Evolutionary conservation across 2,888 invertebrate genomes (phyloP).

Genomic region (Cantharis nigra): DNA sequence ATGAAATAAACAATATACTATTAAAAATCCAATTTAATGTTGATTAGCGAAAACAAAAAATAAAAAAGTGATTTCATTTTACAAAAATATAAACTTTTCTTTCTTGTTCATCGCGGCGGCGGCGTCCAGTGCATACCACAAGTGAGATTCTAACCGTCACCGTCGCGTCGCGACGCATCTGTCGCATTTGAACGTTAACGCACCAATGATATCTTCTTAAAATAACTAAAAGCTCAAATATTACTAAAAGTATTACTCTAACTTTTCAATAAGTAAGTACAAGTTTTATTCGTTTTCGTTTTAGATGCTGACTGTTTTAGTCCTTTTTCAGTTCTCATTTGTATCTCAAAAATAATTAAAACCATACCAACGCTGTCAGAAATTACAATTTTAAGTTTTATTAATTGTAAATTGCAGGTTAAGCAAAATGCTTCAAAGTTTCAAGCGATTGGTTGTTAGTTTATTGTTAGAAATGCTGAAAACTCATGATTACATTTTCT

Average conservation of each 20-base stretch:
- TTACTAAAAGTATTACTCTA: not conserved
- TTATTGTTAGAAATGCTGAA: not conserved
- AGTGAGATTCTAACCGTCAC: not conserved
- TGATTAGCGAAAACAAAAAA: not conserved
- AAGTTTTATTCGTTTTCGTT: not conserved
- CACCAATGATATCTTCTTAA: not conserved
- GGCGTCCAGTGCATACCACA: too few species aligned
- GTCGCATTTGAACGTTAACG: too few species aligned
- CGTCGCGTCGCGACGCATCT: too few species aligned
- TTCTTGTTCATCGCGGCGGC: too few species aligned
- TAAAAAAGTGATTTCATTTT: not conserved
- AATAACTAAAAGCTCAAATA: not conserved
- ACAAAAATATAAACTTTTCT: not conserved
- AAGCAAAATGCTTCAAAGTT: slow-evolving; percentile 12
- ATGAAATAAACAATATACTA: not conserved
- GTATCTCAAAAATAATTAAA: slow-evolving; percentile 17
- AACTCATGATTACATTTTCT: not conserved
- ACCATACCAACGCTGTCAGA: slow-evolving; percentile 11
- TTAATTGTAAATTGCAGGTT: slow-evolving; percentile 17
- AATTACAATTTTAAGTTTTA: slow-evolving; percentile 24
- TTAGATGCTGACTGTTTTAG: slow-evolving; percentile 8
- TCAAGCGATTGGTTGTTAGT: slow-evolving; percentile 10
- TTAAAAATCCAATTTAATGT: not conserved
- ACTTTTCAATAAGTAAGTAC: not conserved
- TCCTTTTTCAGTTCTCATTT: slow-evolving; percentile 8